Evolutionary conservation across 2,797 vertebrate genomes (phyloP).

Genomic region (Enteromius unitaeniatus): DNA sequence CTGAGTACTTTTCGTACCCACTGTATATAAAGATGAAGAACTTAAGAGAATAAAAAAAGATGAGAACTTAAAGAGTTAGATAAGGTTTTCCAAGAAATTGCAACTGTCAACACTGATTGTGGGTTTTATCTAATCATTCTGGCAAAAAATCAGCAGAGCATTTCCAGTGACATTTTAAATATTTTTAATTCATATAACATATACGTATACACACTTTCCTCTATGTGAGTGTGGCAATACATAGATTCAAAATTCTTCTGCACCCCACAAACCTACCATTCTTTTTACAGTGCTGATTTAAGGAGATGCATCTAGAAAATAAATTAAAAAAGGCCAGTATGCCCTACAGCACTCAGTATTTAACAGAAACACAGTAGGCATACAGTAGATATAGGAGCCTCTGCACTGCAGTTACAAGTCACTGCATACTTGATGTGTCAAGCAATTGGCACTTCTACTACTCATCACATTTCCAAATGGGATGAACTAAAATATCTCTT

Average conservation of each 20-base stretch:
- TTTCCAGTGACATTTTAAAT: background rate
- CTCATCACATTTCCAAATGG: background rate
- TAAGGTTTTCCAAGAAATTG: no score
- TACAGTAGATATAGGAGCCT: constrained; percentile 16
- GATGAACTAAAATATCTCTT: background rate
- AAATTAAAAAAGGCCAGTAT: background rate
- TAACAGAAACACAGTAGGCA: constrained; percentile 21
- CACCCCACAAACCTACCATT: constrained; percentile 5
- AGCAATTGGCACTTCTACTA: background rate
- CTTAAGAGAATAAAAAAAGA: no score
- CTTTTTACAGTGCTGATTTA: constrained; percentile 4
- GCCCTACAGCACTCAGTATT: background rate
- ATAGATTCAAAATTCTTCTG: constrained; percentile 10
- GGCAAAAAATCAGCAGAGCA: background rate
- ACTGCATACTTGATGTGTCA: background rate
- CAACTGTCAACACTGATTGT: background rate
- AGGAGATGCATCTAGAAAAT: constrained; percentile 5
- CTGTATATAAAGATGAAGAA: no score
- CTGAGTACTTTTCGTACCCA: no score
- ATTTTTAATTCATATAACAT: constrained; percentile 21
- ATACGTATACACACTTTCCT: background rate
- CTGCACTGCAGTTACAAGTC: background rate
- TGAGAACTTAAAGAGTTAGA: no score
- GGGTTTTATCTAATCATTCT: background rate
- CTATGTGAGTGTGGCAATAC: background rate